Evolutionary conservation across 2,113 vertebrate genomes (phyloP), one percentile per base, ranked within the genome.

Genomic region (Cathartes aura): DNA sequence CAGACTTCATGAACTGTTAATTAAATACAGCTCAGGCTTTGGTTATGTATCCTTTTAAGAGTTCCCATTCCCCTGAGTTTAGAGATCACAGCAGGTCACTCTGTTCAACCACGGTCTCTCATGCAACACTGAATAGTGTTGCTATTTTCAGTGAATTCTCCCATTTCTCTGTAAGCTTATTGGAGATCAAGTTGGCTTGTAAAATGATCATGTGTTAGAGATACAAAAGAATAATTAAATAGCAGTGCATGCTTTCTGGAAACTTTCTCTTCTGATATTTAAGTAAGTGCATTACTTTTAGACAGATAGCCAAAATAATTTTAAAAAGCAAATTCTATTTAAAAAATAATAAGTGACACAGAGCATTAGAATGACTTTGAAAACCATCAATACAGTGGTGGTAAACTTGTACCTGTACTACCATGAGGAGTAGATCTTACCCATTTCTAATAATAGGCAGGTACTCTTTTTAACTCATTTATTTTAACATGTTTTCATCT

Each of bases 151-250:
- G 48, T 80, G 86, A 87, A 73, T 82, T 87, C 78, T 91, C 67
- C 21, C 19, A n/a, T 47, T 75, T 96, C 36, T 85, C 72, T 93
- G 42, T 82, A 89, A 95, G 55, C 80, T 93, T 92, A 29, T 24
- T 80, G 88, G 59, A 83, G 60, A 89, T 38, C 22, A 86, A 66
- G 45, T 23, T 56, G 67, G 15, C 78, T 66, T 88, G 68, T 79
- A 88, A 70, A 94, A 67, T 82, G 20, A 87, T 85, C 82, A 29
- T 56, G 38, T 82, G 73, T 79, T 93, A 95, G 22, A 60, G 50
- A 58, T 67, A 63, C 20, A 67, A 96, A 97, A 76, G n/a, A 89
- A 89, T 89, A 90, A 92, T 93, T 84, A 96, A 47, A 88, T 30
- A 76, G 50, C 47, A 89, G 22, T 72, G 50, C 67, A 70, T 62